Conservation (phyloP, 2,888 invertebrate species). For the Catocala sponsa region DNA sequence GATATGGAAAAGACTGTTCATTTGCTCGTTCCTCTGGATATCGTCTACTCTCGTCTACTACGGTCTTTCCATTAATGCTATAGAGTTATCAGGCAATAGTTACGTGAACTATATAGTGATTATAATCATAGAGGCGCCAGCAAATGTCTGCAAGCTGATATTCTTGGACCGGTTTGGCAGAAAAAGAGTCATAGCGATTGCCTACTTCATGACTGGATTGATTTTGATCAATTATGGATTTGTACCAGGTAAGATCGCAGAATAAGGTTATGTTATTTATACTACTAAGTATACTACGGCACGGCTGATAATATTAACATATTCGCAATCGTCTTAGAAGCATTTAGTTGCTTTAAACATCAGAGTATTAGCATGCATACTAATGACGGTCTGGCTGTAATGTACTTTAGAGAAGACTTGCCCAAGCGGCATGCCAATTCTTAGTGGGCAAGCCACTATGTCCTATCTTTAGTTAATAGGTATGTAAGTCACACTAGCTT, state of each 20-base stretch:
- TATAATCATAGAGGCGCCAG: constrained; percentile 92
- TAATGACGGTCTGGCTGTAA: too few relatives aligned
- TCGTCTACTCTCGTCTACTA: constrained; percentile 94
- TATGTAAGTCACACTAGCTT: too few relatives aligned
- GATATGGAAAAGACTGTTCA: constrained; percentile 88
- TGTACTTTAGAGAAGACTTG: too few relatives aligned
- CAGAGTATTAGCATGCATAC: too few relatives aligned
- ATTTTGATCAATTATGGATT: constrained; percentile 90
- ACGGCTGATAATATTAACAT: too few relatives aligned
- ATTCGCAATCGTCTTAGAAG: too few relatives aligned
- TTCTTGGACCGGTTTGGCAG: constrained; percentile 90
- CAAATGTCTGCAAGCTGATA: constrained; percentile 90
- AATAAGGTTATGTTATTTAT: constrained; percentile 20
- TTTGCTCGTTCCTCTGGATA: constrained; percentile 93
- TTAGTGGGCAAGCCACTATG: too few relatives aligned
- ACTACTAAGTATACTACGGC: background rate
- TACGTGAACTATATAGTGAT: constrained; percentile 92
- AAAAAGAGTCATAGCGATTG: constrained; percentile 89
- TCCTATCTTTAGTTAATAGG: too few relatives aligned
- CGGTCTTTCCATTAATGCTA: constrained; percentile 93
- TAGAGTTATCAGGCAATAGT: constrained; percentile 92
- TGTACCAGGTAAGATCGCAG: constrained; percentile 83
- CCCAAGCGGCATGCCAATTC: too few relatives aligned
- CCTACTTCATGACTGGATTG: constrained; percentile 89
- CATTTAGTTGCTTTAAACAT: too few relatives aligned